Evolutionary conservation across 2,888 invertebrate species (phyloP).

Genomic region (Thymelicus sylvestris): DNA sequence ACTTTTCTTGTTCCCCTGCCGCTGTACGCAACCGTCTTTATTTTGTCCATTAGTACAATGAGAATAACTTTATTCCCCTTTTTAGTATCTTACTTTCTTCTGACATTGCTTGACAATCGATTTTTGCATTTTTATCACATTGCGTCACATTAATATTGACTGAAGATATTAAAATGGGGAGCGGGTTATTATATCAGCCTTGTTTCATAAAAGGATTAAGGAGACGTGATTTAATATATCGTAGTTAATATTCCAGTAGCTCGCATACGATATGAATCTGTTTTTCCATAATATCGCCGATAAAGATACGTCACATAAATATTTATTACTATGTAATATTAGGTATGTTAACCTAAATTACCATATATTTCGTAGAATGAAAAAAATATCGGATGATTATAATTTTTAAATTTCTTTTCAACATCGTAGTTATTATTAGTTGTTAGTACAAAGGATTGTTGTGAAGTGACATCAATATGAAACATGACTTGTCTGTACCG

Average conservation of each 20-base stretch:
- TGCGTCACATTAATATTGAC: background rate
- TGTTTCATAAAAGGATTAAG: constrained; percentile 5
- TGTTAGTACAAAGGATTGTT: too few relatives aligned
- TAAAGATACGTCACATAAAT: background rate
- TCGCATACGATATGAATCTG: constrained; percentile 3
- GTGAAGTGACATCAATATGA: too few relatives aligned
- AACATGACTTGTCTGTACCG: too few relatives aligned
- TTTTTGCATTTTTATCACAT: background rate
- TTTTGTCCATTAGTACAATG: constrained; percentile 31
- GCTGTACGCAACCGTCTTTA: constrained; percentile 28
- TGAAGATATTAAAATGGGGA: background rate
- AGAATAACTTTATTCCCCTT: constrained; percentile 20
- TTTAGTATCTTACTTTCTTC: constrained; percentile 2
- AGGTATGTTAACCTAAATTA: too few relatives aligned
- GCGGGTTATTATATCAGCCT: background rate
- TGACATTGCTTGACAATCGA: background rate
- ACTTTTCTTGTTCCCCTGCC: constrained; percentile 35
- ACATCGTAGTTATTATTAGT: too few relatives aligned
- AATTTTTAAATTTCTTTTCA: too few relatives aligned
- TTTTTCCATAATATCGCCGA: background rate
- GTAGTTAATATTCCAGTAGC: background rate
- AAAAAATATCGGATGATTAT: too few relatives aligned
- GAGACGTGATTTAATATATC: constrained; percentile 7
- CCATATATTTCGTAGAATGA: too few relatives aligned
- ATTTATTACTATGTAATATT: background rate